Conservation (phyloP, 2,888 invertebrate species). For the Hecatera dysodea region DNA sequence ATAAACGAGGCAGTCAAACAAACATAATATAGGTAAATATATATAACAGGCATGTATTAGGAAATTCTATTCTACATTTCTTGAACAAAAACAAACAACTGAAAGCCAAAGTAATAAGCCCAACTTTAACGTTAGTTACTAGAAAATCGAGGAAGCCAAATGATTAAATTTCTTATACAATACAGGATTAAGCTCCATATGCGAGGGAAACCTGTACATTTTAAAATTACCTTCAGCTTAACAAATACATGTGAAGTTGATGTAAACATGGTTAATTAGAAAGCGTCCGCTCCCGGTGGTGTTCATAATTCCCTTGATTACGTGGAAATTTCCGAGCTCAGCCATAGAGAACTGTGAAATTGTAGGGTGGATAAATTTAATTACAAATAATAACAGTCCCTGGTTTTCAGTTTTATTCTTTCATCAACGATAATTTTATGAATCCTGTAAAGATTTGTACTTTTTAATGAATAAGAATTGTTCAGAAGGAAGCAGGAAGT, state of each 20-base stretch:
- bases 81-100: conserved; percentile 15
- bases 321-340: conserved; percentile 47
- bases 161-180: conserved; percentile 33
- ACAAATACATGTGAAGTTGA: conserved; percentile 59
- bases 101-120: conserved; percentile 1
- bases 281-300: conserved; percentile 32
- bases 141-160: conserved; percentile 19
- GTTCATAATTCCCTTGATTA: conserved; percentile 56
- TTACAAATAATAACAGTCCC: conserved; percentile 26
- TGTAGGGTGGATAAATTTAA: conserved; percentile 19
- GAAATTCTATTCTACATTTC: background rate
- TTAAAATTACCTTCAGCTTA: conserved; percentile 62
- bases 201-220: conserved; percentile 40
- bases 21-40: no score
- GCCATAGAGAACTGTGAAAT: conserved; percentile 2
- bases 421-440: background rate
- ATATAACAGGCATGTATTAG: background rate
- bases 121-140: background rate
- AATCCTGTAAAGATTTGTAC: background rate
- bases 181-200: conserved; percentile 29
- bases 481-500: background rate
- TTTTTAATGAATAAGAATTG: background rate
- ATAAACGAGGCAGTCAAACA: no score
- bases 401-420: conserved; percentile 5
- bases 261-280: conserved; percentile 57